Conservation (phyloP, 2,888 invertebrate genomes). For the Vannuccia rotundouncinata region DNA sequence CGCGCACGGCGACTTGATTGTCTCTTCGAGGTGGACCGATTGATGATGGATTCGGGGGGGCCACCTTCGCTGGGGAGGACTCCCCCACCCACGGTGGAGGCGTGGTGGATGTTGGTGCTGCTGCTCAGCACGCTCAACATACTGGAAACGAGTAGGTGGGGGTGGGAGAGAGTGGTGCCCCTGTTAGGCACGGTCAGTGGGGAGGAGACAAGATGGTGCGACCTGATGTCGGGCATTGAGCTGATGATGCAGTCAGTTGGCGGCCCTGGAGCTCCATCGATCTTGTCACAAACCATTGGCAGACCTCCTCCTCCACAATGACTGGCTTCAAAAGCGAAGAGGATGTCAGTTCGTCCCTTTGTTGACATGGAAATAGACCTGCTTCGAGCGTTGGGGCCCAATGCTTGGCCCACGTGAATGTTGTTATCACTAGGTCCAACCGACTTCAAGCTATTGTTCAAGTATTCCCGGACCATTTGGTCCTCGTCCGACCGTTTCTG, state of each 20-base stretch:
- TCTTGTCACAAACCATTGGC: background rate
- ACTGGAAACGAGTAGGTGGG: conserved; percentile 32
- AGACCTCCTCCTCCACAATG: background rate
- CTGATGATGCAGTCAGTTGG: background rate
- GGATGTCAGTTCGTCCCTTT: background rate
- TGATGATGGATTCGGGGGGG: background rate
- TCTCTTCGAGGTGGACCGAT: background rate
- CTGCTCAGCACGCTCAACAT: conserved; percentile 7
- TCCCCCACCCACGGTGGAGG: background rate
- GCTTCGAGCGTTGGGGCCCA: background rate
- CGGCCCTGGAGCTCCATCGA: background rate
- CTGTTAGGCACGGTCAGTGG: background rate
- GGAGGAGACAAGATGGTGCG: background rate
- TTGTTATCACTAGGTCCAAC: background rate
- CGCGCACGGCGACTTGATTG: background rate
- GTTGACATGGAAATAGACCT: background rate
- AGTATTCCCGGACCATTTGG: background rate
- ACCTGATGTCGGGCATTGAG: conserved; percentile 4
- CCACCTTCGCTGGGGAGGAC: background rate
- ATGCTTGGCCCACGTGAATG: background rate
- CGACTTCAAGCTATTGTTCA: background rate
- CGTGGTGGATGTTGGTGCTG: background rate
- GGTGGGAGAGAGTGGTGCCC: conserved; percentile 14
- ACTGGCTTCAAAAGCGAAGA: conserved; percentile 2
- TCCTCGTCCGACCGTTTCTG: background rate